Conservation (phyloP, 2,888 invertebrate genomes). For the Melanchra persicariae region DNA sequence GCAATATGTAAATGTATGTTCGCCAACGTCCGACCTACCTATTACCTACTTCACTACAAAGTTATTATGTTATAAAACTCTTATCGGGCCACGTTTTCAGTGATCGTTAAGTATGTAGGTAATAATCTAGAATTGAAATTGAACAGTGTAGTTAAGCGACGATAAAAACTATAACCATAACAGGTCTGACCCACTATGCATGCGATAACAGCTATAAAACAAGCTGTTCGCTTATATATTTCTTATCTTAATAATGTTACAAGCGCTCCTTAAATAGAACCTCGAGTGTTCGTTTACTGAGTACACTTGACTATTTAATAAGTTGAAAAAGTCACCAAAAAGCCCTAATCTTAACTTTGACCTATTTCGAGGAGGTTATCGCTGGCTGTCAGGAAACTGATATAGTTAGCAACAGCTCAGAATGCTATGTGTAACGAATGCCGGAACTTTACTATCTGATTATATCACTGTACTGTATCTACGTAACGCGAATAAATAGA, state of each 20-base stretch:
- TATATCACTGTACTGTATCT: slow-evolving; percentile 21
- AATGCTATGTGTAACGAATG: slow-evolving; percentile 19
- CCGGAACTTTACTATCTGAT: slow-evolving; percentile 28
- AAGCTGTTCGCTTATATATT: slow-evolving; percentile 75
- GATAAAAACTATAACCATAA: slow-evolving; percentile 80
- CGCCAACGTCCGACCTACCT: slow-evolving; percentile 42
- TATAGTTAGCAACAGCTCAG: neutral
- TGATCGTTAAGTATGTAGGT: slow-evolving; percentile 68
- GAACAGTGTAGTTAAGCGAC: slow-evolving; percentile 74
- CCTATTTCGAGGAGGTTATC: slow-evolving; percentile 44
- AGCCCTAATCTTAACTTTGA: slow-evolving; percentile 15
- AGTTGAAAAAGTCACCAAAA: slow-evolving; percentile 32
- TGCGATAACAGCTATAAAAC: slow-evolving; percentile 79
- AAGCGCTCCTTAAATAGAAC: slow-evolving; percentile 79
- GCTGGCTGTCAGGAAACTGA: slow-evolving; percentile 16
- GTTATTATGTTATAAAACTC: slow-evolving; percentile 69
- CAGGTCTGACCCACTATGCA: slow-evolving; percentile 78
- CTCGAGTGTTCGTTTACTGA: slow-evolving; percentile 50
- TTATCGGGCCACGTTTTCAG: slow-evolving; percentile 68
- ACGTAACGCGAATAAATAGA: slow-evolving; percentile 46
- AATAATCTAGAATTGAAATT: slow-evolving; percentile 77
- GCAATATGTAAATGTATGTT: slow-evolving; percentile 64
- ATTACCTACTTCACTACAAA: slow-evolving; percentile 62
- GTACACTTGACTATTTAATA: slow-evolving; percentile 51
- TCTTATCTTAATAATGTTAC: slow-evolving; percentile 80